Conservation (phyloP, 1,140 invertebrate genomes). For the Hydropsyche tenuis region DNA sequence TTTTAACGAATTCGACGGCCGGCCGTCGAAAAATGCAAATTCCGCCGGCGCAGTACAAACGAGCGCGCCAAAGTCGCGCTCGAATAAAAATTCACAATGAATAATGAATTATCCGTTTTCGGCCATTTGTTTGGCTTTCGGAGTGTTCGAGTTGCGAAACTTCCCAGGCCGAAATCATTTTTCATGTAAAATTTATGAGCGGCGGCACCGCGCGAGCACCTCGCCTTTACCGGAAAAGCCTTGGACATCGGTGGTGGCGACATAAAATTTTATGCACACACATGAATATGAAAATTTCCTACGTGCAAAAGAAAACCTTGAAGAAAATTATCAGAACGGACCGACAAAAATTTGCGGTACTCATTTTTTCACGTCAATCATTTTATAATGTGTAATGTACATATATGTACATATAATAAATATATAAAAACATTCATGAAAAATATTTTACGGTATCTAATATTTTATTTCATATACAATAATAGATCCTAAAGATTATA, state of each 20-base stretch:
- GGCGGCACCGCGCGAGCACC: constrained; percentile 31
- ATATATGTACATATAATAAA: too few relatives aligned
- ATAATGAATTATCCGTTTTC: constrained; percentile 48
- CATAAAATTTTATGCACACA: too few relatives aligned
- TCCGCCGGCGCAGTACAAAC: constrained; percentile 4
- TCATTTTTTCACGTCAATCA: too few relatives aligned
- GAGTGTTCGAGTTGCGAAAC: constrained; percentile 29
- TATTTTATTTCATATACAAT: too few relatives aligned
- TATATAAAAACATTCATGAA: too few relatives aligned
- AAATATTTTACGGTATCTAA: too few relatives aligned
- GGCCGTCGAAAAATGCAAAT: constrained; percentile 11
- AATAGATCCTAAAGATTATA: too few relatives aligned
- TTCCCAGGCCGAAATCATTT: constrained; percentile 43
- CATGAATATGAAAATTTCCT: too few relatives aligned
- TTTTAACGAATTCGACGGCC: background rate
- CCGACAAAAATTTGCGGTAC: too few relatives aligned
- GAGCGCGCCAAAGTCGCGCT: constrained; percentile 6
- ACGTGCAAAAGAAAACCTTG: too few relatives aligned
- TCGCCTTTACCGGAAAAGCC: constrained; percentile 1
- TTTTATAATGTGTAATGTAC: too few relatives aligned
- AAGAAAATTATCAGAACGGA: too few relatives aligned
- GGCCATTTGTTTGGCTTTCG: constrained; percentile 46
- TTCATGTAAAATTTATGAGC: constrained; percentile 49
- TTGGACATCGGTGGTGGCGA: background rate
- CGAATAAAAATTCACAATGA: constrained; percentile 47